Base-by-base conservation (phyloP, 2,888 invertebrate genomes). In the Drosophila koepferae region DNA sequence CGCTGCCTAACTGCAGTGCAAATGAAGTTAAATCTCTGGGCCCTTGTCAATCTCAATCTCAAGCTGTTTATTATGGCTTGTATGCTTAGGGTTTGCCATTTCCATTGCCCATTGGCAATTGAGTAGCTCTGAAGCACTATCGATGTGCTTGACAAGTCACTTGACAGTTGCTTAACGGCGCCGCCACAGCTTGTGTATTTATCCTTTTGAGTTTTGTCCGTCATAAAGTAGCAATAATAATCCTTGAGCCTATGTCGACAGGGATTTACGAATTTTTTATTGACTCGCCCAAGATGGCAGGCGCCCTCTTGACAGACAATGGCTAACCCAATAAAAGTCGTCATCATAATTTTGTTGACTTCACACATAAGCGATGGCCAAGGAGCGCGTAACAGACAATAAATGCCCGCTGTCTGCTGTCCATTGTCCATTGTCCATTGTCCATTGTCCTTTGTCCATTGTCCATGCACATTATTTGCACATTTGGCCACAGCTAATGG, bases 201-300 rank as follows among this genome's bases (percentile, higher is more conserved):
- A 89, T 84, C 79, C 85, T 69, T 81, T 76, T 71, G 68, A 74
- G 78, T 75, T 80, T 77, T 56, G 81, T 53, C 74, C 67, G 74
- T 74, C 82, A 86, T 81, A 86, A 86, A 89, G 80, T 89, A 68
- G 82, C 85, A 74, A 86, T 89, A 90, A 90, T 90, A 81, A 81
- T 89, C 72, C 90, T 90, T 86, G 87, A 86, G 87, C 87, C 90
- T 74, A 89, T 84, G 87, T 89, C 80, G 85, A 89, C 80, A 84
- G 75, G 81, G 87, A 84, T 84, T 90, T 89, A 81, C 87, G 80
- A 82, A 86, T 81, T 89, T 90, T 86, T 90, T 90, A 90, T 86
- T 90, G 86, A 86, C 89, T 89, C 72, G 68, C 65, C 49, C 60
- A 59, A 46, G 63, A 48, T 18, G 49, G 14, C 31, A 41, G 46